Evolutionary conservation across 2,113 vertebrate species (phyloP), one percentile per base, ranked within the genome.

Genomic region (Epinephelus moara): DNA sequence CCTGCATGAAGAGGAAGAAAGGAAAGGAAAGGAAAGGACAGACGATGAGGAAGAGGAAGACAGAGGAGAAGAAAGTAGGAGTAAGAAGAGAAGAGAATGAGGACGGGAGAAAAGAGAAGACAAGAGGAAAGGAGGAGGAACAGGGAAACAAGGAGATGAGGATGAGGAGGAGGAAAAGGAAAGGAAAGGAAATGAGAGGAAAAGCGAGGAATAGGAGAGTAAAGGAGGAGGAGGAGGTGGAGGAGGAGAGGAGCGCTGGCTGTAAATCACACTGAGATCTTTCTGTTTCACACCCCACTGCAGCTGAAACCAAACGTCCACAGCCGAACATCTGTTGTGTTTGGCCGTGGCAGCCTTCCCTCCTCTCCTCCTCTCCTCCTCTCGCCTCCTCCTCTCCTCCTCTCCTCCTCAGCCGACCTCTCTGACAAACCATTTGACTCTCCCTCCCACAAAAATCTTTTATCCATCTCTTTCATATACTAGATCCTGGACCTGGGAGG

Each of bases 251-350:
- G 30, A 62, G 75, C 55, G 30, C 8, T 33, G 57, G 78, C 19
- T 69, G 19, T 89, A 78, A 89, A 87, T 85, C 84, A 78, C 74
- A 9, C 1, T 4, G 59, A 76, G 63, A 62, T 80, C 64, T 80
- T 14, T 81, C 45, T 57, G 64, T 55, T 90, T 89, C 70, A 80
- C 85, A 76, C 71, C 72, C 70, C 21, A 10, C 55, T 63, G 52
- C 64, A 84, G 82, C 69, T 79, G 73, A 85, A 83, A 73, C 42
- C 62, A 73, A 86, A 81, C 50, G 40, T 81, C 87, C 64, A 19
- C 68, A 77, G 52, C 42, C 3, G 53, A 92, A 88, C 93, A 93
- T 90, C 89, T 94, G 92, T 74, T 90, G 57, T 74, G 76, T 84
- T 92, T 88, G 92, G 90, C 88, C 8, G 40, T 9, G 6, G 56